These are phyloP conservation scores for Sardinella longiceps DNA, from an alignment of 2,797 vertebrate species.

Conservation along the genomic window DNA sequence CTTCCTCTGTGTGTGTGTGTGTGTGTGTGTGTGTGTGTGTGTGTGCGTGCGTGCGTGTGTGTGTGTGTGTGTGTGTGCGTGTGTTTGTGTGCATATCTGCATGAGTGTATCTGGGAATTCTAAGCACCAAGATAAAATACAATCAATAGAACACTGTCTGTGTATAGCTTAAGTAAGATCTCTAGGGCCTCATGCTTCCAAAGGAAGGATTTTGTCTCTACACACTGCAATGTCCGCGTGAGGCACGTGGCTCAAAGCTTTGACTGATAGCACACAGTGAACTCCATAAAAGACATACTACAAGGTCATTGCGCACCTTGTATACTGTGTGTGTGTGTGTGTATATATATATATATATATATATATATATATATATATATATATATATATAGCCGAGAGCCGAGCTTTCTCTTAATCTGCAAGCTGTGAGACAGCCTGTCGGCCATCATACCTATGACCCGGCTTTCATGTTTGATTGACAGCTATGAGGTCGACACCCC, in stretches of 20 bases:
- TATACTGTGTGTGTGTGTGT: conserved; percentile 5
- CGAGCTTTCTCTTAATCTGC: conserved; percentile 8
- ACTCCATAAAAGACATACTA: not conserved
- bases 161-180: conserved; percentile 21
- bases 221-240: not conserved
- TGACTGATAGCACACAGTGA: not conserved
- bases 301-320: not conserved
- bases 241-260: not conserved
- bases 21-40: not conserved
- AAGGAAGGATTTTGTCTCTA: not conserved
- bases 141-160: conserved; percentile 14
- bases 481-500: conserved; percentile 22
- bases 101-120: conserved; percentile 21
- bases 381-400: not conserved
- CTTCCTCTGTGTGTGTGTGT: not conserved
- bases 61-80: not conserved
- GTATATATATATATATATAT: not conserved
- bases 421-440: conserved; percentile 18
- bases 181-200: not conserved
- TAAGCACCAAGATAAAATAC: conserved; percentile 4
- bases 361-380: not conserved
- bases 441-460: conserved; percentile 36
- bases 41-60: not conserved
- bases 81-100: not conserved
- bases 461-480: conserved; percentile 33